Evolutionary conservation across 1,140 invertebrate species (phyloP).

Genomic region (Zaprionus camerounensis): DNA sequence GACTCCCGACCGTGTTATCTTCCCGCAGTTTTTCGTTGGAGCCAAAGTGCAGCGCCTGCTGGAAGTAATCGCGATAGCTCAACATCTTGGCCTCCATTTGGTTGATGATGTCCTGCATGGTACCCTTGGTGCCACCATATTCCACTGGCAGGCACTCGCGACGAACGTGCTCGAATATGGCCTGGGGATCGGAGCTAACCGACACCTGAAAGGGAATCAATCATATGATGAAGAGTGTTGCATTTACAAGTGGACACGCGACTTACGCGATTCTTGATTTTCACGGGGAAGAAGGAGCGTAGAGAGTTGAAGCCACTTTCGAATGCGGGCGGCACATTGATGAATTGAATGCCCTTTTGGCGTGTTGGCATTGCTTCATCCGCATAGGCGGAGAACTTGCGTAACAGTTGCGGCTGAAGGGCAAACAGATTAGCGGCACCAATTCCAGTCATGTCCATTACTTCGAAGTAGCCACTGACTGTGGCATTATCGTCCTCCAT

Average conservation of each 20-base stretch:
- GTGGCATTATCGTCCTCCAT: slow-evolving; percentile 76
- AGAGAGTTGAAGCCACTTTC: slow-evolving; percentile 84
- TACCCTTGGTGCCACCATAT: slow-evolving; percentile 85
- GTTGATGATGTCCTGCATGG: slow-evolving; percentile 84
- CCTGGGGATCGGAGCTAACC: slow-evolving; percentile 63
- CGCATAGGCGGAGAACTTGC: slow-evolving; percentile 84
- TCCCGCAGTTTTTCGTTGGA: slow-evolving; percentile 85
- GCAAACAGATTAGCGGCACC: slow-evolving; percentile 84
- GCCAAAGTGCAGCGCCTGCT: slow-evolving; percentile 85
- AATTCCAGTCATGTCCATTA: slow-evolving; percentile 84
- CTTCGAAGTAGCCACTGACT: slow-evolving; percentile 65
- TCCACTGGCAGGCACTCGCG: slow-evolving; percentile 85
- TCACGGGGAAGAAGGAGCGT: slow-evolving; percentile 78
- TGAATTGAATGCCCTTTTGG: slow-evolving; percentile 84
- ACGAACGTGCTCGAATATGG: slow-evolving; percentile 84
- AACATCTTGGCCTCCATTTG: slow-evolving; percentile 85
- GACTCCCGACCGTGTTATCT: slow-evolving; percentile 53
- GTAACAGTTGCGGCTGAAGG: slow-evolving; percentile 84
- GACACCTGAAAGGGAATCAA: slow-evolving; percentile 37
- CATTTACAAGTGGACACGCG: not conserved
- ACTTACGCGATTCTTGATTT: slow-evolving; percentile 56
- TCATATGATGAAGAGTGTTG: not conserved
- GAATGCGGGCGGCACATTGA: slow-evolving; percentile 85
- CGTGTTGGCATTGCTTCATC: slow-evolving; percentile 85
- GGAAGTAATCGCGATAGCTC: slow-evolving; percentile 84